Conservation (phyloP, 1,140 invertebrate species). For the Drosophila ironensis region DNA sequence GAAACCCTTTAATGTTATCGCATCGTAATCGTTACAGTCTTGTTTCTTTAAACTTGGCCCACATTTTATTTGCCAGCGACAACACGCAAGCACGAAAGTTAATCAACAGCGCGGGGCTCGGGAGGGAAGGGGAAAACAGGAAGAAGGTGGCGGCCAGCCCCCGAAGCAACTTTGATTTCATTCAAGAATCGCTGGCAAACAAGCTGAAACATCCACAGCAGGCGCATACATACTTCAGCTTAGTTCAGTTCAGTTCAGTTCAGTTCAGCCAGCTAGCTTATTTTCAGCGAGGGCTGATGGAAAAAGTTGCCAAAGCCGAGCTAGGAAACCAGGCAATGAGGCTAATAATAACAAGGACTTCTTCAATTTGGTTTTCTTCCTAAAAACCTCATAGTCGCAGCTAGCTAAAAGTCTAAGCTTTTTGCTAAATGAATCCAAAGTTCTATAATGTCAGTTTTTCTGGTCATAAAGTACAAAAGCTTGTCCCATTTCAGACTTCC, state of each 20-base stretch:
- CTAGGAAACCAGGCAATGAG: too few relatives aligned
- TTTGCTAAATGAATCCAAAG: too few relatives aligned
- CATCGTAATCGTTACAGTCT: conserved; percentile 31
- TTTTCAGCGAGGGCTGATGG: conserved; percentile 44
- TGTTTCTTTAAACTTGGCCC: conserved; percentile 65
- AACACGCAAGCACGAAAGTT: conserved; percentile 38
- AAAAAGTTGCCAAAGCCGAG: conserved; percentile 8
- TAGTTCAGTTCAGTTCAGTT: conserved; percentile 60
- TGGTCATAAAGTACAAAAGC: too few relatives aligned
- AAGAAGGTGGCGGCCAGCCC: too few relatives aligned
- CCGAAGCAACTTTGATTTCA: conserved; percentile 57
- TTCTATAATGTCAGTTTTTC: too few relatives aligned
- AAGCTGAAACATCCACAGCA: conserved; percentile 52
- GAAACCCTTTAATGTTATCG: conserved; percentile 36
- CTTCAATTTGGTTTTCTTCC: too few relatives aligned
- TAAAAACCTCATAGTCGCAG: too few relatives aligned
- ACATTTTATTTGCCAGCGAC: conserved; percentile 17
- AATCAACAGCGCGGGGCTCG: conserved; percentile 28
- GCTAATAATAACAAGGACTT: too few relatives aligned
- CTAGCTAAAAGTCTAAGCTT: too few relatives aligned
- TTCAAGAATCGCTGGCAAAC: conserved; percentile 47
- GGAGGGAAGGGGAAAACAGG: neutral
- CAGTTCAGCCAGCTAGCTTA: conserved; percentile 25
- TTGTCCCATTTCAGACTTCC: too few relatives aligned
- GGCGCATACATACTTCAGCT: conserved; percentile 36